Conservation (phyloP, 1,140 invertebrate species). For the Hypothenemus hampei region DNA sequence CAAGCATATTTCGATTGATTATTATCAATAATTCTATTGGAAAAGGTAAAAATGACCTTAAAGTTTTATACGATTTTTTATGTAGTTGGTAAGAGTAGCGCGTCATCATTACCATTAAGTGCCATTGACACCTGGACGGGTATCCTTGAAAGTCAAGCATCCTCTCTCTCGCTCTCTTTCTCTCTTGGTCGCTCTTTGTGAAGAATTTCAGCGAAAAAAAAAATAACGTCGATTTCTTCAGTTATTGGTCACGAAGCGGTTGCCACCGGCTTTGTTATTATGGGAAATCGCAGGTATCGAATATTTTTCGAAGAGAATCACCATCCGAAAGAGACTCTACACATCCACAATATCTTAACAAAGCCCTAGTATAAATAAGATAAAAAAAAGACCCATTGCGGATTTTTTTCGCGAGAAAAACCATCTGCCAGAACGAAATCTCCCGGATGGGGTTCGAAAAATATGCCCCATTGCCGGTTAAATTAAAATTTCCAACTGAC, state of each 20-base stretch:
- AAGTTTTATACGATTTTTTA: too few relatives aligned
- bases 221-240: conserved; percentile 12
- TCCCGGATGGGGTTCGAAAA: background rate
- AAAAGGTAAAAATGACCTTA: too few relatives aligned
- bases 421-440: conserved; percentile 14
- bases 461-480: conserved; percentile 13
- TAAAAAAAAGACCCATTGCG: too few relatives aligned
- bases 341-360: too few relatives aligned
- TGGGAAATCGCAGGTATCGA: conserved; percentile 1
- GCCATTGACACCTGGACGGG: conserved; percentile 26
- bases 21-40: too few relatives aligned
- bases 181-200: conserved; percentile 26
- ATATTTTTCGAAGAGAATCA: background rate
- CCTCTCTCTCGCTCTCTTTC: conserved; percentile 23
- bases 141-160: conserved; percentile 24
- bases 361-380: too few relatives aligned
- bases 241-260: conserved; percentile 18
- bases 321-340: too few relatives aligned
- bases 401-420: conserved; percentile 20
- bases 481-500: conserved; percentile 19
- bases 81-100: conserved; percentile 16
- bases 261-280: conserved; percentile 9
- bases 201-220: conserved; percentile 23
- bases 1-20: too few relatives aligned
- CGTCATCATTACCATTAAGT: conserved; percentile 26